A percentile compares a stretch with the other conserved stretches of the same genome.
These are phyloP conservation scores for Iselma pallidipennis DNA, from an alignment of 2,888 invertebrate genomes.

Conservation along the genomic window DNA sequence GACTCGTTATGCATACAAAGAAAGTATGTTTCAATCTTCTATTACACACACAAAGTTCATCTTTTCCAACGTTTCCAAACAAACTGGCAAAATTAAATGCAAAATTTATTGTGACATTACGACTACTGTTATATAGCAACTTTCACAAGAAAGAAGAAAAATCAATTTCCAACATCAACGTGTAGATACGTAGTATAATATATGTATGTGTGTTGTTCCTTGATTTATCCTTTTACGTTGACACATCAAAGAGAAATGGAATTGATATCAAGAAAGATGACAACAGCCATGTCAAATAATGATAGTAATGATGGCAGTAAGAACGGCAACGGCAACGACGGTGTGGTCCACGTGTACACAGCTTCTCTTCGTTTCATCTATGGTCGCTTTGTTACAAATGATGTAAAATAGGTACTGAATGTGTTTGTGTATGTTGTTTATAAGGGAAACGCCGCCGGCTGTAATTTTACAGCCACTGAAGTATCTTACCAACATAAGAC, in stretches of 20 bases:
- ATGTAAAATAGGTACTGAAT: constrained; percentile 6
- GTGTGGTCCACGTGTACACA: not conserved
- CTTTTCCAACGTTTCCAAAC: constrained; percentile 25
- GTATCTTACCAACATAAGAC: constrained; percentile 26
- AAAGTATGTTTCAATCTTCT: constrained; percentile 24
- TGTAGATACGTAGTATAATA: too few relatives aligned
- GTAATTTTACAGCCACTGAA: constrained; percentile 29
- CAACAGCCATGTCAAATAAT: too few relatives aligned
- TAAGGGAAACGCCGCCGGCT: constrained; percentile 25
- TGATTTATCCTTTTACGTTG: too few relatives aligned
- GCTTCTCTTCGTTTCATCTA: constrained; percentile 7
- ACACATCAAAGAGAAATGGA: not conserved
- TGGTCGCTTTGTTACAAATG: constrained; percentile 17
- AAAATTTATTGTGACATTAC: constrained; percentile 43
- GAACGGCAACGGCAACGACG: not conserved
- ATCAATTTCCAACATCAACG: too few relatives aligned
- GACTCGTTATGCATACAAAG: constrained; percentile 32
- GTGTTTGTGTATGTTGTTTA: constrained; percentile 25
- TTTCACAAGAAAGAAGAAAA: too few relatives aligned
- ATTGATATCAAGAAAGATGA: not conserved
- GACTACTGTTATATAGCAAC: constrained; percentile 1
- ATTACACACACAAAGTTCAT: constrained; percentile 27
- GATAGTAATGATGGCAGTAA: too few relatives aligned
- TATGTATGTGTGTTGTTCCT: not conserved
- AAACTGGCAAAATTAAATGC: constrained; percentile 47